phyloP scores from a whole-genome alignment of 2,888 invertebrate species.

The Luffia ferchaultella region DNA sequence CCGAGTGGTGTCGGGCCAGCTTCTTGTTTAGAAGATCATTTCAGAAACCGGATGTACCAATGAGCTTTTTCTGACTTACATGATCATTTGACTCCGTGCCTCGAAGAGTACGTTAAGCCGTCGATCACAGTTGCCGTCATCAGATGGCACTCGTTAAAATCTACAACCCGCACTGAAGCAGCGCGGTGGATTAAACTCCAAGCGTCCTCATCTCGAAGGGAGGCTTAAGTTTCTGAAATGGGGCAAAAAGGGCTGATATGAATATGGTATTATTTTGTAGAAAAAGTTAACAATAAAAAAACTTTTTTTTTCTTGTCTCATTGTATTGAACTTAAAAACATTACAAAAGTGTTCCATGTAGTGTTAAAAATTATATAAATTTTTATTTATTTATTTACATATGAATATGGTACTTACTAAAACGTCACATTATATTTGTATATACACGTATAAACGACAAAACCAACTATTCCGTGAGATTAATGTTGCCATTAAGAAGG shows the following conservation, averaged over 20 bases:
- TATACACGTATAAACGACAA: not conserved
- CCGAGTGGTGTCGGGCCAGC: too few species aligned
- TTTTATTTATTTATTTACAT: too few species aligned
- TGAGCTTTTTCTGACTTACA: too few species aligned
- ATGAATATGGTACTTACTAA: not conserved
- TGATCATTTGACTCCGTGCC: too few species aligned
- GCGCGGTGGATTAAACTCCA: too few species aligned
- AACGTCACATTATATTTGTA: not conserved
- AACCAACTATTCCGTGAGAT: not conserved
- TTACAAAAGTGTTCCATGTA: not conserved
- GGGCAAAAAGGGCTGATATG: not conserved
- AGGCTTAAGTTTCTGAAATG: not conserved
- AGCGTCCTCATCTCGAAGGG: too few species aligned
- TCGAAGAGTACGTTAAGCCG: too few species aligned
- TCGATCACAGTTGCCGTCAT: too few species aligned
- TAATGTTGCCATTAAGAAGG: slow-evolving; percentile 4
- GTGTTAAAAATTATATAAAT: not conserved
- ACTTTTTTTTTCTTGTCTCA: not conserved
- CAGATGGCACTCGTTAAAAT: too few species aligned
- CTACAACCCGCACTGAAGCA: too few species aligned
- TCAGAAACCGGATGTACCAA: too few species aligned
- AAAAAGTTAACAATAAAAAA: not conserved
- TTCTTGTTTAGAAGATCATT: too few species aligned
- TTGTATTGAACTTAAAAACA: not conserved
- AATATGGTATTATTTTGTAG: not conserved